A percentile compares a stretch with the other conserved stretches of the same genome.
Conservation (phyloP, 2,888 invertebrate species). For the Sinohyriopsis cumingii region DNA sequence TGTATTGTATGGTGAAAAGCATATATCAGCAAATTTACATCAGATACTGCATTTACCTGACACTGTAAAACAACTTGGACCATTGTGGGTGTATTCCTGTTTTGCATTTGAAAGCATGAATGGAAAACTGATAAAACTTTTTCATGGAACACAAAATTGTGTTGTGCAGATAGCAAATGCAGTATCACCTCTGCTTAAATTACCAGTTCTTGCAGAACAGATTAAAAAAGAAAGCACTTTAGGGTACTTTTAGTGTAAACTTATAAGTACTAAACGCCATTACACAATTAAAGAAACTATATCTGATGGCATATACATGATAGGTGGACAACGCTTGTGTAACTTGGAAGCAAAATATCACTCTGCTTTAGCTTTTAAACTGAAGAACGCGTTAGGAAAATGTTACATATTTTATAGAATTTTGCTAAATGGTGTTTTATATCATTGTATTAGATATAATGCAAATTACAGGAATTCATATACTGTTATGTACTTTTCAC, state of each 20-base stretch:
- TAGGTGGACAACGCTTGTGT: background rate
- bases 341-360: too few species aligned
- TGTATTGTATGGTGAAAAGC: conserved; percentile 25
- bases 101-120: conserved; percentile 33
- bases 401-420: too few species aligned
- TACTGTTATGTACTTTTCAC: too few species aligned
- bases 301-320: conserved; percentile 11
- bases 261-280: conserved; percentile 13
- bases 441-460: too few species aligned
- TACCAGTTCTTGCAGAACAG: conserved; percentile 9
- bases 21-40: conserved; percentile 29
- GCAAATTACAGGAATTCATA: too few species aligned
- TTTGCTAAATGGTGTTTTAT: too few species aligned
- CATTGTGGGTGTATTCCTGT: conserved; percentile 28
- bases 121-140: conserved; percentile 22
- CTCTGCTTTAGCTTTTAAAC: too few species aligned
- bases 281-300: conserved; percentile 8
- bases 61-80: conserved; percentile 20
- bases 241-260: conserved; percentile 9
- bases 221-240: conserved; percentile 2
- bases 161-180: conserved; percentile 25
- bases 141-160: conserved; percentile 28
- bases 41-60: conserved; percentile 25
- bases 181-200: conserved; percentile 16
- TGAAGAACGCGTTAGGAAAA: too few species aligned